phyloP scores from a whole-genome alignment of 2,113 vertebrate genomes.

The Alethe castanea region DNA sequence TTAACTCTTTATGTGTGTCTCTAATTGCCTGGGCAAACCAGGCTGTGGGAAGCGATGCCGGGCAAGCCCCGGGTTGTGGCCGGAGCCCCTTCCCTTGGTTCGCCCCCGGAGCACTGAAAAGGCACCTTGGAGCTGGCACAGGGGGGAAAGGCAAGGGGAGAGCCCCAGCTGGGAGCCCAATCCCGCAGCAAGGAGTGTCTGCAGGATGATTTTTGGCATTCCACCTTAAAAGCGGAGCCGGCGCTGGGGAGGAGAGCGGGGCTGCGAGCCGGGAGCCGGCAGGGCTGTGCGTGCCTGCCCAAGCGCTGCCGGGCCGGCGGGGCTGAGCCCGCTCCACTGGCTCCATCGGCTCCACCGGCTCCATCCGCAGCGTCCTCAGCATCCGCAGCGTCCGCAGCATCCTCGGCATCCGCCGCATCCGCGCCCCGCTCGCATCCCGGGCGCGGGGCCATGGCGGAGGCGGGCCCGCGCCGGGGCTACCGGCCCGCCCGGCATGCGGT shows the following conservation, averaged over 20 bases:
- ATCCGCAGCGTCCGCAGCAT: no score
- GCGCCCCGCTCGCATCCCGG: neutral
- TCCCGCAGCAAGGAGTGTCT: neutral
- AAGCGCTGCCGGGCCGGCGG: neutral
- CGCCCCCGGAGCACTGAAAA: fast-evolving
- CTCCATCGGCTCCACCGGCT: no score
- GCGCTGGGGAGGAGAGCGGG: conserved; percentile 37
- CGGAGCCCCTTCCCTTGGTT: neutral
- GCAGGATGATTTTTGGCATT: conserved; percentile 67
- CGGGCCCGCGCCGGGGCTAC: conserved; percentile 61
- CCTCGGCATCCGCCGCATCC: neutral
- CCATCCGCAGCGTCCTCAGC: no score
- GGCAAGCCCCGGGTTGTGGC: neutral
- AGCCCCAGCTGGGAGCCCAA: neutral
- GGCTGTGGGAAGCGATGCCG: neutral
- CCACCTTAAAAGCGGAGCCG: conserved; percentile 74
- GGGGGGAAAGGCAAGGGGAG: neutral
- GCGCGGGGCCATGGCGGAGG: conserved; percentile 15
- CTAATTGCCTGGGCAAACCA: neutral
- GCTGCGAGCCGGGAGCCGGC: conserved; percentile 18
- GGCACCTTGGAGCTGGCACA: neutral
- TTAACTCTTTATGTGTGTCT: conserved; percentile 4
- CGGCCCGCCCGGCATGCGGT: conserved; percentile 83
- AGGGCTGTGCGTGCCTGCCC: neutral
- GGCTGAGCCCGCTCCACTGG: neutral